A percentile compares a stretch with the other conserved stretches of the same genome.
These are phyloP conservation scores for Drosophila repletoides DNA, from an alignment of 1,140 invertebrate genomes.

Conservation along the genomic window DNA sequence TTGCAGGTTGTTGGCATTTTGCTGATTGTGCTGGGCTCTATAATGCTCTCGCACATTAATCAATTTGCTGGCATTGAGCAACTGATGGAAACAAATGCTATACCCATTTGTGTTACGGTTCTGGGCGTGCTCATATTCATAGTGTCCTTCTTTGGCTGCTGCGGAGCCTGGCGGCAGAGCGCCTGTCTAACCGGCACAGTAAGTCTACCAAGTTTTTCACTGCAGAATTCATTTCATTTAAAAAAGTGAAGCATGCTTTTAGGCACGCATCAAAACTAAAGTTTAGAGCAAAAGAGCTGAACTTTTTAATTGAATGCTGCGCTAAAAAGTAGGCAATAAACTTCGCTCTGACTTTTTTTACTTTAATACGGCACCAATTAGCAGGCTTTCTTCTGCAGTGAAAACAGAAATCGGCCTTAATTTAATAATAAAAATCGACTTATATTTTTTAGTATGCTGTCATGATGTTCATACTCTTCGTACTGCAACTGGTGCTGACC, in stretches of 20 bases:
- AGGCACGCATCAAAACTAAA: no score
- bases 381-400: no score
- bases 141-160: constrained; percentile 92
- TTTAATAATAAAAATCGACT: no score
- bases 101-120: constrained; percentile 87
- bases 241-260: no score
- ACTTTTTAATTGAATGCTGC: no score
- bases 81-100: constrained; percentile 82
- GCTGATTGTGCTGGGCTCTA: constrained; percentile 85
- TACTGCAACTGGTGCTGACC: constrained; percentile 86
- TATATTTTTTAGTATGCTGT: constrained; percentile 84
- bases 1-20: constrained; percentile 85
- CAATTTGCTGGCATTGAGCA: constrained; percentile 82
- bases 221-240: no score
- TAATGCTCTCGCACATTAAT: constrained; percentile 83
- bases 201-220: constrained; percentile 77
- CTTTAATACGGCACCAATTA: no score
- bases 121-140: constrained; percentile 89
- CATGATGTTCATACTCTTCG: constrained; percentile 85
- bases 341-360: no score
- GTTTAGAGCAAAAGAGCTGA: no score
- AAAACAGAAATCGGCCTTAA: no score
- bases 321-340: no score
- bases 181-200: constrained; percentile 91
- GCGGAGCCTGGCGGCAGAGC: constrained; percentile 90